Base-by-base conservation (phyloP, 1,140 invertebrate species). In the Pseudomyrmex flavicornis region DNA sequence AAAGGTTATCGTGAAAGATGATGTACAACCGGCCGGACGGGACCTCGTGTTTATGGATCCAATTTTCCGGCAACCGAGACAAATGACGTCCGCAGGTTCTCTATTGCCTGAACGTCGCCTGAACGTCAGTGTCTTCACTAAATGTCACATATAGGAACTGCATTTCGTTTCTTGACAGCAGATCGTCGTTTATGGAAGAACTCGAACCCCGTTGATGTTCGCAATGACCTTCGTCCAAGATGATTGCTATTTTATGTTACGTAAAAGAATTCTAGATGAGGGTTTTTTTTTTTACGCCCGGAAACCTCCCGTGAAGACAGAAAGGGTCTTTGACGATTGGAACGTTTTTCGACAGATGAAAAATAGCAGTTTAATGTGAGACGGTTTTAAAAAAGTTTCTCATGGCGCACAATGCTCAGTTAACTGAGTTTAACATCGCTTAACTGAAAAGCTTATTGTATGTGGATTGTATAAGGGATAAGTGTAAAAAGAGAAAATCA, bases 21-120 rank as follows among this genome's bases (percentile, higher is more conserved):
- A 80, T 35, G 63, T 74, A 54, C 46, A 54, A 54, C 35, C 20
- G 22, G 7, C 50, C 26, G n/a, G 52, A 69, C 74, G 58, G 73
- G 70, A 65, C 77, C 54, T 66, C n/a, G 26, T 88, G 79, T 88
- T 88, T 88, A 88, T 85, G 58, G 63, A 88, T 82, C 35, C 88
- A 89, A 89, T 89, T 89, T 86, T 88, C 86, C 59, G 73, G 84
- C 54, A 68, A 77, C 66, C 52, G 61, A 74, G 83, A 69, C 61
- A 83, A 85, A 88, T 75, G 62, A 54, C 52, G 20, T 46, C 48
- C 35, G 22, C 44, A 35, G 22, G 54, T 59, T 56, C 44, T 46
- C 22, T 52, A 56, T 48, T 46, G 52, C 46, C 20, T n/a, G 52
- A 65, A 35, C 26, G 26, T 35, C 26, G 26, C 26, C 26, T 35